phyloP scores from a whole-genome alignment of 1,140 invertebrate species.

The Mactra quadrangularis region DNA sequence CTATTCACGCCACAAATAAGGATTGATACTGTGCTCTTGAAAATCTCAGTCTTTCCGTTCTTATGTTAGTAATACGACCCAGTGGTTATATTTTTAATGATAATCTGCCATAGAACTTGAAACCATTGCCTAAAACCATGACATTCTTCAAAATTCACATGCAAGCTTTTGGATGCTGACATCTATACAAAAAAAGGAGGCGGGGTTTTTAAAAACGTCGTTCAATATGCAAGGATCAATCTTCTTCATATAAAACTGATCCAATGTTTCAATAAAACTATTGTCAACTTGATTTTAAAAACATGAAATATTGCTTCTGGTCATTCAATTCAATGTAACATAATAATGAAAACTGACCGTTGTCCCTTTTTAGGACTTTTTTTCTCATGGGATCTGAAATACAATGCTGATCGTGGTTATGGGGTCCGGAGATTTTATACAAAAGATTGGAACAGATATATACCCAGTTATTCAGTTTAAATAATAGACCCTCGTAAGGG shows the following conservation, averaged over 20 bases:
- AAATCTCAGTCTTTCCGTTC: too few species aligned
- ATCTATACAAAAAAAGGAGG: neutral
- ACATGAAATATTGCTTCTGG: slow-evolving; percentile 37
- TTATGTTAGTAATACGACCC: too few species aligned
- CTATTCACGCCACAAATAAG: too few species aligned
- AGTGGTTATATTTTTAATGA: neutral
- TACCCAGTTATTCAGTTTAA: too few species aligned
- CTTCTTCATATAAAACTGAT: slow-evolving; percentile 30
- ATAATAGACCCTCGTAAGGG: too few species aligned
- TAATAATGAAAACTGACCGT: slow-evolving; percentile 31
- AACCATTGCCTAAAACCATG: slow-evolving; percentile 1
- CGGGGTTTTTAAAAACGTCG: neutral
- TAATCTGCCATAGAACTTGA: neutral
- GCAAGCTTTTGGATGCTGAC: slow-evolving; percentile 36
- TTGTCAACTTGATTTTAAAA: slow-evolving; percentile 2
- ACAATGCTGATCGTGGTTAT: slow-evolving; percentile 2
- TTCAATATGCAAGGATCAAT: slow-evolving; percentile 20
- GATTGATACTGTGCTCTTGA: too few species aligned
- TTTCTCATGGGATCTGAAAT: slow-evolving; percentile 3
- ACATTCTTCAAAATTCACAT: slow-evolving; percentile 48
- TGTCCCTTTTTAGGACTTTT: too few species aligned
- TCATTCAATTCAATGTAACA: slow-evolving; percentile 8
- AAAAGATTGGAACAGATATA: slow-evolving; percentile 1
- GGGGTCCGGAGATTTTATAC: slow-evolving; percentile 23
- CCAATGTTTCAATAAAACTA: slow-evolving; percentile 23